Base-by-base conservation (phyloP, 2,797 vertebrate genomes). In the Amazona finschi region DNA sequence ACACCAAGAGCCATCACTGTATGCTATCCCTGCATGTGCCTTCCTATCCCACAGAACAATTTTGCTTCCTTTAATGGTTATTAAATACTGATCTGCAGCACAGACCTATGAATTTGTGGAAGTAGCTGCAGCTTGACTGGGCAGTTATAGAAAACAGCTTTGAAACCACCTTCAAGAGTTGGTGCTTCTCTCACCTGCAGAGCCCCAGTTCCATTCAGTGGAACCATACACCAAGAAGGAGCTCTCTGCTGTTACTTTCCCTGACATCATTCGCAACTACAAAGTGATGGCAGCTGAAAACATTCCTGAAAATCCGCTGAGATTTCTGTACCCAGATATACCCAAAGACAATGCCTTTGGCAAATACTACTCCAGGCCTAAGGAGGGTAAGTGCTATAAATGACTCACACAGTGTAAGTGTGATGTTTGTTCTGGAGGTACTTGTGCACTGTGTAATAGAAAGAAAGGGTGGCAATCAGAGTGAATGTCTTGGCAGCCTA, bases 161-260 rank as follows among this genome's bases (percentile, higher is more conserved):
- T 20, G 65, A 30, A 33, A 22, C 4, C 30, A 43, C 44, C 30
- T 43, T 33, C 25, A 49, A 47, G 11, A 69, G 41, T 33, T 5
- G 3, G 25, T 38, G 7, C 24, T 19, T 76, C 16, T 91, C 14
- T 92, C 62, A 5, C 31, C 15, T 31, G 97, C 96, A 97, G 99
- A 99, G 83, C 98, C 97, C 1, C 93, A 98, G 70, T 99, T 98
- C 93, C 99, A 99, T 73, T 99, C 99, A 0, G 99, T 99, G 41
- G 99, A 99, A 57, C 99, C 99, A 2, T 99, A 99, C 97, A 99
- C 99, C 0, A 99, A 99, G 97, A 99, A 98, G 96, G 99, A 99
- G 89, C 98, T 99, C 49, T 97, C 98, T 2, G 99, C 99, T 2
- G 99, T 99, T 25, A 98, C 99, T 1, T 98, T 99, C 95, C 98